Conservation (phyloP, 2,113 vertebrate species). For the Aplodontia rufa region DNA sequence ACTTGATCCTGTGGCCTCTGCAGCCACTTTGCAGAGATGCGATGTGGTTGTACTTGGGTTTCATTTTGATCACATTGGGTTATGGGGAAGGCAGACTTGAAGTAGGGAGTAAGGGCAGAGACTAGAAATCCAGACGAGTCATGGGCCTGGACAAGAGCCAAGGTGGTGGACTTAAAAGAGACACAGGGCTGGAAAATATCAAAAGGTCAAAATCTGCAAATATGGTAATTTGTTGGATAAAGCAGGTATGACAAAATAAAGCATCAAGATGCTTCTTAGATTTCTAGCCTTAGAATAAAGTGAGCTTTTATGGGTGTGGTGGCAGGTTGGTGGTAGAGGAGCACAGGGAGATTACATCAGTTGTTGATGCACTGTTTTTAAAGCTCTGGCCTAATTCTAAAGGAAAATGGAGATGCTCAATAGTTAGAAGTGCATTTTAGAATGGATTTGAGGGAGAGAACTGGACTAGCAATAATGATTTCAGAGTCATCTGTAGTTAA, state of each 20-base stretch:
- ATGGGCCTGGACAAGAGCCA: neutral
- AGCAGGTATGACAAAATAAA: neutral
- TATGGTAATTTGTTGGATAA: neutral
- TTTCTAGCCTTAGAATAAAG: neutral
- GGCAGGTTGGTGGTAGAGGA: neutral
- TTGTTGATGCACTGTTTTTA: neutral
- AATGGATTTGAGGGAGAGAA: neutral
- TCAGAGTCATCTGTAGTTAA: neutral
- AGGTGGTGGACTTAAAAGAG: neutral
- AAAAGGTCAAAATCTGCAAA: neutral
- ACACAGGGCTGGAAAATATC: neutral
- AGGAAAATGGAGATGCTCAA: neutral
- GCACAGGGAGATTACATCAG: neutral
- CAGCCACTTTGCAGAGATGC: neutral
- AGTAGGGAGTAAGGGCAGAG: neutral
- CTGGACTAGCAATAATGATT: neutral
- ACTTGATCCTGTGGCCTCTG: conserved; percentile 30
- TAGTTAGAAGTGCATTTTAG: neutral
- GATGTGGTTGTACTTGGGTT: conserved; percentile 46
- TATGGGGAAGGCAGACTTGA: neutral
- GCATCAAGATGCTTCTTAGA: neutral
- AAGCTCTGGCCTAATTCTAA: neutral
- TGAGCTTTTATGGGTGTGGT: neutral
- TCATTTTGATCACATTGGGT: conserved; percentile 24
- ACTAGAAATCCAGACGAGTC: neutral